phyloP scores from a whole-genome alignment of 2,797 vertebrate species.

The Mormyrops boulengeri region DNA sequence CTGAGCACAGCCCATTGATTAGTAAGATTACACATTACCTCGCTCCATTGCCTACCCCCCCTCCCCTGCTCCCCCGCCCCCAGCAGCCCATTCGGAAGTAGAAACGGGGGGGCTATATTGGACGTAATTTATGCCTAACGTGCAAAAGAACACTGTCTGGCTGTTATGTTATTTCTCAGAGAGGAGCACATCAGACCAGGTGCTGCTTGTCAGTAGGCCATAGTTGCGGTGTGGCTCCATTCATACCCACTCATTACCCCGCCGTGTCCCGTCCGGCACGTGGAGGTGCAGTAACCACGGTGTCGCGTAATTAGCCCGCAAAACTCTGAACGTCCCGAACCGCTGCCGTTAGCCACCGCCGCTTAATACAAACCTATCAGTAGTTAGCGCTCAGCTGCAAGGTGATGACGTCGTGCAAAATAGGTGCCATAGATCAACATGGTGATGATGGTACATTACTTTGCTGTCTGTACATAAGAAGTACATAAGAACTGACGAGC shows the following conservation, averaged over 20 bases:
- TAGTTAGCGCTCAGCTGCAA: neutral
- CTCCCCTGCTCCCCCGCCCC: slow-evolving; percentile 98
- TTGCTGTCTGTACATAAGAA: neutral
- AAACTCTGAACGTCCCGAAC: neutral
- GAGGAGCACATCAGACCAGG: neutral
- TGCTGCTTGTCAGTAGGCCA: neutral
- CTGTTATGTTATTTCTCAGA: slow-evolving; percentile 12
- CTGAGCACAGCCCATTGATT: slow-evolving; percentile 99
- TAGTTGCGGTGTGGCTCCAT: neutral
- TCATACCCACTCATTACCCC: neutral
- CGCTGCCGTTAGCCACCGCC: neutral
- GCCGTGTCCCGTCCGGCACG: neutral
- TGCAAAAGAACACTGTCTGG: slow-evolving; percentile 50
- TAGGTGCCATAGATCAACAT: neutral
- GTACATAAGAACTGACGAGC: neutral
- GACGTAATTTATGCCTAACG: slow-evolving; percentile 91
- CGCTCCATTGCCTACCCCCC: slow-evolving; percentile 98
- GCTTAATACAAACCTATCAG: neutral
- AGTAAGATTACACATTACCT: slow-evolving; percentile 99
- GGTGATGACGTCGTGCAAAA: neutral
- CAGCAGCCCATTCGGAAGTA: slow-evolving; percentile 95
- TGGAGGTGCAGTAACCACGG: neutral
- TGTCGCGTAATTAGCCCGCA: neutral
- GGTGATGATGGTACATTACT: neutral
- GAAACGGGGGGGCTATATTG: slow-evolving; percentile 85